Evolutionary conservation across 2,113 vertebrate species (phyloP).

Genomic region (Rhizomys pruinosus): DNA sequence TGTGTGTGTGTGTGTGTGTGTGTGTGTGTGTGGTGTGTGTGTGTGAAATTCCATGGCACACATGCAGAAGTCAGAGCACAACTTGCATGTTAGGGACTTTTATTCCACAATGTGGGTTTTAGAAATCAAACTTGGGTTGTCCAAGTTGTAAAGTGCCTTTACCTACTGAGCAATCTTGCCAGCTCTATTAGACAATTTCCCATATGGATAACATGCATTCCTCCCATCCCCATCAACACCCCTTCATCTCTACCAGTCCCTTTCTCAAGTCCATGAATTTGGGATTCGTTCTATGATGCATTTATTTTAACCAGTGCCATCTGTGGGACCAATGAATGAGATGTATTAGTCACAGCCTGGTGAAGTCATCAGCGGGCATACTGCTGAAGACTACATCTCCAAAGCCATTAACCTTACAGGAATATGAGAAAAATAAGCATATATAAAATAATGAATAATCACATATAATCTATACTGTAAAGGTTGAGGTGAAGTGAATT

Average conservation of each 20-base stretch:
- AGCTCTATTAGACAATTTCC: background rate
- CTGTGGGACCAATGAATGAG: background rate
- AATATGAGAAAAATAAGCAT: background rate
- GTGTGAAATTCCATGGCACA: background rate
- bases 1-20: background rate
- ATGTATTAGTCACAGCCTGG: background rate
- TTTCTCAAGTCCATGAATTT: background rate
- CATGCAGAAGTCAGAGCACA: background rate
- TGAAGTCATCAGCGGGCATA: too few species aligned
- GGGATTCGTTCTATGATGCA: background rate
- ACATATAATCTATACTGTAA: background rate
- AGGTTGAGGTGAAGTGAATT: background rate
- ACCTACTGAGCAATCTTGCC: background rate
- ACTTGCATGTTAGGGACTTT: background rate
- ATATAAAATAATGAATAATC: background rate
- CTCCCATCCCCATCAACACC: background rate
- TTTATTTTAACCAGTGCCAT: background rate
- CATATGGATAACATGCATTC: background rate
- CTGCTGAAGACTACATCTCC: background rate
- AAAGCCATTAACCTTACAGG: background rate
- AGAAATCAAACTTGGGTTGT: background rate
- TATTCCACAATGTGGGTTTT: background rate
- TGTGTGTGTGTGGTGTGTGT: background rate
- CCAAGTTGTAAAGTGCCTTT: background rate
- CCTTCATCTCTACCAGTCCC: background rate